A percentile compares a stretch with the other conserved stretches of the same genome.
Conservation (phyloP, 2,113 vertebrate genomes). For the Acrocephalus kingi region DNA sequence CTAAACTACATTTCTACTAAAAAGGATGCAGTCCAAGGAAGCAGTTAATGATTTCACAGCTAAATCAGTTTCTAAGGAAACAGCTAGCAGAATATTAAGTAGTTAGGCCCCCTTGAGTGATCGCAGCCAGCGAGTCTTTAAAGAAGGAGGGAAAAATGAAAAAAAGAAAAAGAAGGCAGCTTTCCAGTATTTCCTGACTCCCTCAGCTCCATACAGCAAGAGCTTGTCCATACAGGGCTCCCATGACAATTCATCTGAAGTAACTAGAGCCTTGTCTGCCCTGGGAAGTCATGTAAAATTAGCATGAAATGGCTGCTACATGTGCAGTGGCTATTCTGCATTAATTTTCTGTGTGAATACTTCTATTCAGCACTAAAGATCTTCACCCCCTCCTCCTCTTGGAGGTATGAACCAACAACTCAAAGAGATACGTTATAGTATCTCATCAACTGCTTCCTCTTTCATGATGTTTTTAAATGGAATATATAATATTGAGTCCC, state of each 20-base stretch:
- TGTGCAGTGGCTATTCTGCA: conserved; percentile 1
- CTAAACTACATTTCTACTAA: neutral
- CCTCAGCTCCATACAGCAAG: neutral
- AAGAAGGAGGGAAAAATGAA: neutral
- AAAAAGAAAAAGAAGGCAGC: neutral
- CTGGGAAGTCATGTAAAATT: conserved; percentile 23
- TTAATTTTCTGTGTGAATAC: conserved; percentile 41
- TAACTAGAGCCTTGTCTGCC: conserved; percentile 3
- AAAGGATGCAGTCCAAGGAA: neutral
- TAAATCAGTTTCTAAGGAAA: conserved; percentile 40
- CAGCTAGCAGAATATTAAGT: conserved; percentile 48
- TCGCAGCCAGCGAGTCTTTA: neutral
- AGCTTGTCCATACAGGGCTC: neutral
- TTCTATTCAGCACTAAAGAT: conserved; percentile 20
- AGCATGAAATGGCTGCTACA: conserved; percentile 41
- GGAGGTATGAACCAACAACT: neutral
- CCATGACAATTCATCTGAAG: conserved; percentile 16
- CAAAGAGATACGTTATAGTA: neutral
- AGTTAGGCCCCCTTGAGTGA: neutral
- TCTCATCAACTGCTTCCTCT: neutral
- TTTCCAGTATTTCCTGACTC: conserved; percentile 33
- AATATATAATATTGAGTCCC: neutral
- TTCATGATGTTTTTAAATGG: neutral
- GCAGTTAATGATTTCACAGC: conserved; percentile 40
- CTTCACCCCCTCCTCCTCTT: neutral